Percentiles rank a stretch among this genome's conserved stretches.
phyloP scores from a whole-genome alignment of 2,888 invertebrate species.

The Phania funesta region DNA sequence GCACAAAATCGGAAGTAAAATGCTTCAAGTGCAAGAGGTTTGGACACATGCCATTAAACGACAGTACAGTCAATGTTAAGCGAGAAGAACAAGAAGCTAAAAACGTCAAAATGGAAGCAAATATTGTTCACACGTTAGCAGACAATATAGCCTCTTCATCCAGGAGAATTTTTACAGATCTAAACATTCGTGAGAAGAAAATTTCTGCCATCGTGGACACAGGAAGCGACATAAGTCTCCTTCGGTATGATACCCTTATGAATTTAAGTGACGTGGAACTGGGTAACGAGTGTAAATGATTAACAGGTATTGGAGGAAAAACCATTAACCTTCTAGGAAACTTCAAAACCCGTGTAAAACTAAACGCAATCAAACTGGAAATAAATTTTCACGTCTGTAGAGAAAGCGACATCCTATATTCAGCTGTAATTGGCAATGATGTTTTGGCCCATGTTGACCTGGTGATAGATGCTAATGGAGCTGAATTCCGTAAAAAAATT shows the following conservation, averaged over 20 bases:
- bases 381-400: conserved; percentile 46
- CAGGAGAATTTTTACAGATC: neutral
- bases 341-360: neutral
- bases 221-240: conserved; percentile 48
- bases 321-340: conserved; percentile 27
- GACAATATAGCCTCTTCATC: neutral
- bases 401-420: neutral
- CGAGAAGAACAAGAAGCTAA: neutral
- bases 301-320: conserved; percentile 10
- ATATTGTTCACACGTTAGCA: neutral
- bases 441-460: no score
- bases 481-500: no score
- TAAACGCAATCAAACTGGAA: conserved; percentile 30
- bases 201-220: conserved; percentile 48
- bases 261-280: conserved; percentile 19
- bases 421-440: no score
- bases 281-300: neutral
- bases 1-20: no score
- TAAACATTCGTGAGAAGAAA: neutral
- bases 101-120: neutral
- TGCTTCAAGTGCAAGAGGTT: no score
- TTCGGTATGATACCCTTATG: conserved; percentile 30
- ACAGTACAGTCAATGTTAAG: no score
- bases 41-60: no score
- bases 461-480: no score